A percentile compares a stretch with the other conserved stretches of the same genome.
These are phyloP conservation scores for Oreochromis tanganicae DNA, from an alignment of 2,113 vertebrate genomes.

Conservation along the genomic window DNA sequence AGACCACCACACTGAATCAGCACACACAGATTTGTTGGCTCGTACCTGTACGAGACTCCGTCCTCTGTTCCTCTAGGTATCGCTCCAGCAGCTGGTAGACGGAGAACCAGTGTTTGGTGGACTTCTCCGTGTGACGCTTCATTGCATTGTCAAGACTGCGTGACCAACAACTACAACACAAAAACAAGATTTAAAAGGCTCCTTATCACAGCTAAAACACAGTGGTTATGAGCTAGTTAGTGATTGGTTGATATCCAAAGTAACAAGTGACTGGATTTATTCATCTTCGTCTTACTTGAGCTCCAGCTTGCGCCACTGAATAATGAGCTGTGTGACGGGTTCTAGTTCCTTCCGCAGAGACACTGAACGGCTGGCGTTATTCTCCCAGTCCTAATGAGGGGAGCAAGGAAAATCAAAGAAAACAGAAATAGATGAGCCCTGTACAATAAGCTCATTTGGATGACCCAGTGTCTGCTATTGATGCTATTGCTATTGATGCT, in stretches of 20 bases:
- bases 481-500: background rate
- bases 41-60: conserved; percentile 67
- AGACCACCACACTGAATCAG: background rate
- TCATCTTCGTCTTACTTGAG: conserved; percentile 75
- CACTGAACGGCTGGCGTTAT: conserved; percentile 83
- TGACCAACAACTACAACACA: conserved; percentile 84
- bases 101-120: conserved; percentile 91
- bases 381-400: conserved; percentile 88
- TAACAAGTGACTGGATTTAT: background rate
- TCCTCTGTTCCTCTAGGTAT: conserved; percentile 77
- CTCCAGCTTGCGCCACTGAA: conserved; percentile 93
- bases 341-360: conserved; percentile 87
- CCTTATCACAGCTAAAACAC: background rate
- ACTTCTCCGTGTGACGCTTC: conserved; percentile 83
- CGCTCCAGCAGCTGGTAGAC: conserved; percentile 91
- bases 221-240: background rate
- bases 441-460: background rate
- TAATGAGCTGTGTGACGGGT: conserved; percentile 84
- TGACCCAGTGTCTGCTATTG: background rate
- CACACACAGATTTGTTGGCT: background rate
- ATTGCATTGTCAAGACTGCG: conserved; percentile 88
- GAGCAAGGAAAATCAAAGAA: background rate
- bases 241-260: background rate
- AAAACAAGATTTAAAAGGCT: background rate
- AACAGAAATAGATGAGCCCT: background rate